A percentile compares a stretch with the other conserved stretches of the same genome.
Conservation (phyloP, 2,888 invertebrate species). For the Tetragonisca angustula region DNA sequence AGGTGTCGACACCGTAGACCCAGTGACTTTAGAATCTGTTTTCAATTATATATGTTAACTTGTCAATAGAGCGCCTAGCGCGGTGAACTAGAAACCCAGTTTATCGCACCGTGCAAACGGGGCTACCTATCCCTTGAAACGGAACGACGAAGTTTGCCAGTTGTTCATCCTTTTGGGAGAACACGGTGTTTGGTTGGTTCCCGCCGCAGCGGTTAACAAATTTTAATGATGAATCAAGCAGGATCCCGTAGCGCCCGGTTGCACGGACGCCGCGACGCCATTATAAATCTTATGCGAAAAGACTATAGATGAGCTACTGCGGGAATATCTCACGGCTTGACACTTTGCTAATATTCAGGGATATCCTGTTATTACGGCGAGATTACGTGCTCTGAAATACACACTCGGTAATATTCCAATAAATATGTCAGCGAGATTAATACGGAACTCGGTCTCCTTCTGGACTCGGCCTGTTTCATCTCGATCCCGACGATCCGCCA, state of each 20-base stretch:
- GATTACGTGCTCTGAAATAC: slow-evolving; percentile 41
- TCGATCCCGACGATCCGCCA: not conserved
- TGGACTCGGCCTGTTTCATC: not conserved
- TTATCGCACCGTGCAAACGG: not conserved
- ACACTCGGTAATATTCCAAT: slow-evolving; percentile 45
- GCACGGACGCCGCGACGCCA: not conserved
- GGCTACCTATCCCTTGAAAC: not conserved
- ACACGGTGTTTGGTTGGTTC: not conserved
- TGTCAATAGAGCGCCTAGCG: not conserved
- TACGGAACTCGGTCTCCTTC: slow-evolving; percentile 11
- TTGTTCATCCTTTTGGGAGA: not conserved
- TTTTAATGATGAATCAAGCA: slow-evolving; percentile 39
- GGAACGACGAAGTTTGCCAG: not conserved
- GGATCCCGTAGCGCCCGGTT: slow-evolving; percentile 8
- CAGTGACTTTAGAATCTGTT: slow-evolving; percentile 2
- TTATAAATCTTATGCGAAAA: slow-evolving; percentile 51
- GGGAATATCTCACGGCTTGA: slow-evolving; percentile 47
- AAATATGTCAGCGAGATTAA: slow-evolving; percentile 50
- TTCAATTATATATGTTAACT: slow-evolving; percentile 5
- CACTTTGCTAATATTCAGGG: slow-evolving; percentile 51
- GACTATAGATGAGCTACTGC: slow-evolving; percentile 39
- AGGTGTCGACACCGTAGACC: not conserved
- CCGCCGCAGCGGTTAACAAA: slow-evolving; percentile 12
- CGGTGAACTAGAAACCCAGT: not conserved
- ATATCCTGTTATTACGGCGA: slow-evolving; percentile 41